Conservation (phyloP, 2,888 invertebrate genomes). For the Lydus trimaculatus region DNA sequence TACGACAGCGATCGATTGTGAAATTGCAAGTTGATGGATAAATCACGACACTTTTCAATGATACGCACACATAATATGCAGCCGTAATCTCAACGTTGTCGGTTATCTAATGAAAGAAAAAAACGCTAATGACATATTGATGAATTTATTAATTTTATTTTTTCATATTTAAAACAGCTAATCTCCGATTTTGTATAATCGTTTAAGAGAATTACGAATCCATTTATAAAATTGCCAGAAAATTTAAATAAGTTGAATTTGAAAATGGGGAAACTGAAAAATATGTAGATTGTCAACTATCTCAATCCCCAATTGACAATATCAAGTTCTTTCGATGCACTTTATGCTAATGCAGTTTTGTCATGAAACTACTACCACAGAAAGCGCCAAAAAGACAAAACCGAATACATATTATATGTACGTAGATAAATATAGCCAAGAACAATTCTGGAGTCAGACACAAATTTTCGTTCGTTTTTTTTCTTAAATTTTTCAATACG, state of each 20-base stretch:
- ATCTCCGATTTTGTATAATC: neutral
- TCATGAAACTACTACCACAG: neutral
- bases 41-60: constrained; percentile 20
- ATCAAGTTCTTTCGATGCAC: constrained; percentile 10
- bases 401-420: neutral
- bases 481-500: too few species aligned
- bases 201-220: neutral
- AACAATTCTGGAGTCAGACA: too few species aligned
- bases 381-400: neutral
- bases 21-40: constrained; percentile 24
- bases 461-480: too few species aligned
- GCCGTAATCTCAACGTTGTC: neutral
- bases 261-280: neutral
- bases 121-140: constrained; percentile 17
- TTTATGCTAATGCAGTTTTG: constrained; percentile 21
- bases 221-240: neutral
- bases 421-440: neutral
- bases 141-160: constrained; percentile 23
- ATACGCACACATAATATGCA: constrained; percentile 26
- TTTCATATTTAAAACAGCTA: neutral
- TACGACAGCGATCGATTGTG: constrained; percentile 15
- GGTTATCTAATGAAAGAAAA: neutral
- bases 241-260: neutral
- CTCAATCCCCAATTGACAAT: neutral
- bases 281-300: neutral